Percentiles rank a stretch among this genome's conserved stretches.
Conservation (phyloP, 2,888 invertebrate species). For the Stegana nigrithorax region DNA sequence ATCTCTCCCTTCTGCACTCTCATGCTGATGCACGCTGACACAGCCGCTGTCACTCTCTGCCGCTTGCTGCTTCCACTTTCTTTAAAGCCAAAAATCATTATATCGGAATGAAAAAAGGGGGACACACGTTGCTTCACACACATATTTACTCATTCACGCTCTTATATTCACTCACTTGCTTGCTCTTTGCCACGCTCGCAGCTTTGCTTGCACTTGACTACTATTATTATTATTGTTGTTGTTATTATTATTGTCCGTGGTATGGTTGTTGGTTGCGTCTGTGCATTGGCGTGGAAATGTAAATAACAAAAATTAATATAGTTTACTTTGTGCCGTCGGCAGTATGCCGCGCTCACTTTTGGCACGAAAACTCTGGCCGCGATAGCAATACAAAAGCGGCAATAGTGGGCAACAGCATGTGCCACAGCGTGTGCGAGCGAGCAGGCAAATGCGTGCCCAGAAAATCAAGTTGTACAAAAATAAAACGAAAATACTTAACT, state of each 20-base stretch:
- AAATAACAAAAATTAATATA: neutral
- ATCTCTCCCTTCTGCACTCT: no score
- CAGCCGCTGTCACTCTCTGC: neutral
- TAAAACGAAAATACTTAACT: slow-evolving; percentile 3
- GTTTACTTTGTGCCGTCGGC: neutral
- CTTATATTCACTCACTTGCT: no score
- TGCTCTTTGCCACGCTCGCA: no score
- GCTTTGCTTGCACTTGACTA: no score
- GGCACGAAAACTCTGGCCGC: neutral
- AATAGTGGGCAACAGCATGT: slow-evolving; percentile 7
- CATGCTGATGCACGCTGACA: no score
- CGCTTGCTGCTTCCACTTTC: neutral
- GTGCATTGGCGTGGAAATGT: neutral
- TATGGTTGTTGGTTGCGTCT: no score
- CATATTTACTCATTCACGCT: no score
- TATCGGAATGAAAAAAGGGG: slow-evolving; percentile 36
- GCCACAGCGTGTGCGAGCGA: neutral
- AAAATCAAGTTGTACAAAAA: neutral
- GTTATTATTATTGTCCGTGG: no score
- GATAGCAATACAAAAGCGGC: no score
- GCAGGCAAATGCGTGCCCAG: neutral
- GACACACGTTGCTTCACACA: slow-evolving; percentile 28
- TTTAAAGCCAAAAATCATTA: slow-evolving; percentile 35
- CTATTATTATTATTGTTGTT: no score
- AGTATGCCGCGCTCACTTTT: neutral